A percentile compares a stretch with the other conserved stretches of the same genome.
These are phyloP conservation scores for Axea sp. DNA, from an alignment of 2,888 invertebrate genomes.

Conservation along the genomic window DNA sequence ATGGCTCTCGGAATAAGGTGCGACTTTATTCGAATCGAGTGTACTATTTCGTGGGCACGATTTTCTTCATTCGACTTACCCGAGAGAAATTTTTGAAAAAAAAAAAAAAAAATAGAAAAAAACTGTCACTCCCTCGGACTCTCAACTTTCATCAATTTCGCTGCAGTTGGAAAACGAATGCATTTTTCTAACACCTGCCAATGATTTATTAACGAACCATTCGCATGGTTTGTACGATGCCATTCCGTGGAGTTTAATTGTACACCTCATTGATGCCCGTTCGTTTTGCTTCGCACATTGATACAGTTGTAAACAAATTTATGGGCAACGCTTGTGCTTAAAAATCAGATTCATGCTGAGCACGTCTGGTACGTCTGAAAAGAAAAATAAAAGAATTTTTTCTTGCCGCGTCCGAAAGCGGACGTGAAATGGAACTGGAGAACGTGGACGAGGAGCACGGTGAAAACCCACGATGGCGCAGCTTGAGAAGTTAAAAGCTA, in stretches of 20 bases:
- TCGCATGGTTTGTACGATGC: no score
- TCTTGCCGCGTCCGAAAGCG: slow-evolving; percentile 23
- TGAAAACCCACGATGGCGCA: slow-evolving; percentile 39
- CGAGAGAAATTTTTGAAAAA: slow-evolving; percentile 1
- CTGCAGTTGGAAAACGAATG: no score
- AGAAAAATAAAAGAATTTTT: slow-evolving; percentile 44
- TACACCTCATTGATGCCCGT: no score
- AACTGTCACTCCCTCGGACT: slow-evolving; percentile 7
- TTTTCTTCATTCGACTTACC: slow-evolving; percentile 8
- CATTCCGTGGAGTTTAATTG: no score
- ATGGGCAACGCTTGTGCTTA: no score
- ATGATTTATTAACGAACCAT: no score
- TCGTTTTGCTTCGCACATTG: no score
- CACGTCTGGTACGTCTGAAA: slow-evolving; percentile 54
- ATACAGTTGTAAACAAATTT: no score
- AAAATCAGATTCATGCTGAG: slow-evolving; percentile 49
- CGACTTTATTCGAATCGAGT: slow-evolving; percentile 44
- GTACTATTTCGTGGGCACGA: slow-evolving; percentile 28
- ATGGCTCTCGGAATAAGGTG: slow-evolving; percentile 40
- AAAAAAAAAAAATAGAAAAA: no score
- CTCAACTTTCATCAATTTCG: slow-evolving; percentile 17
- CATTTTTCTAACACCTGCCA: no score
- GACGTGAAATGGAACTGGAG: slow-evolving; percentile 36
- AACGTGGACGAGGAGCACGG: slow-evolving; percentile 24
- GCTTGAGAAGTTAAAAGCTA: slow-evolving; percentile 56